Percentiles rank a stretch among this genome's conserved stretches.
phyloP scores from a whole-genome alignment of 1,140 invertebrate genomes.

The Hyles euphorbiae region DNA sequence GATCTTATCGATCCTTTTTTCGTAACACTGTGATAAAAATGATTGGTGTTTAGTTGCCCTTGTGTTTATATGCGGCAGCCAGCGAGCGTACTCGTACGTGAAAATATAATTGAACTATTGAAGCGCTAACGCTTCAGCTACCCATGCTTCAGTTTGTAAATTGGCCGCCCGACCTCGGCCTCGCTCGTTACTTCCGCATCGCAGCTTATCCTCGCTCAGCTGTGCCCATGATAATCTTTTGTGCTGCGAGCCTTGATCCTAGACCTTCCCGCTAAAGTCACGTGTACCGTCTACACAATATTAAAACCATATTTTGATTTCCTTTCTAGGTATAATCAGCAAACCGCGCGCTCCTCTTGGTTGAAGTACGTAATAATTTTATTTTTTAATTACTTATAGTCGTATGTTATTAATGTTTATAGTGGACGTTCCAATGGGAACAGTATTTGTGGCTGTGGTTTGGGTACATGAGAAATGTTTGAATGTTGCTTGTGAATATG shows the following conservation, averaged over 20 bases:
- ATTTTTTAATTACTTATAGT: slow-evolving; percentile 24
- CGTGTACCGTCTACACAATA: slow-evolving; percentile 35
- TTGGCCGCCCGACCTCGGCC: slow-evolving; percentile 64
- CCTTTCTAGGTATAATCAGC: slow-evolving; percentile 73
- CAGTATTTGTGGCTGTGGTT: too few species aligned
- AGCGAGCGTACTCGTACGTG: neutral
- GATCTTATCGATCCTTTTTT: neutral
- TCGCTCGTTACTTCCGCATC: slow-evolving; percentile 64
- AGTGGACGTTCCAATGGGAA: too few species aligned
- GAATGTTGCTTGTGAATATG: too few species aligned
- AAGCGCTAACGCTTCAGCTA: slow-evolving; percentile 29
- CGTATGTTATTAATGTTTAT: too few species aligned
- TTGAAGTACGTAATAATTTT: slow-evolving; percentile 66
- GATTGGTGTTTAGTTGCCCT: neutral
- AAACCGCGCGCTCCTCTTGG: slow-evolving; percentile 64
- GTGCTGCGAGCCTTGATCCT: slow-evolving; percentile 53
- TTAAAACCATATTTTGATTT: slow-evolving; percentile 56
- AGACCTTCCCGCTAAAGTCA: slow-evolving; percentile 44
- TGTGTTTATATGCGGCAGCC: too few species aligned
- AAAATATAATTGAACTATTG: neutral
- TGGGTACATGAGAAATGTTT: too few species aligned
- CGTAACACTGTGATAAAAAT: neutral
- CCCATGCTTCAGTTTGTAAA: slow-evolving; percentile 53
- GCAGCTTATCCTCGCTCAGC: slow-evolving; percentile 64
- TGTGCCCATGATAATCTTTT: slow-evolving; percentile 64